Base-by-base conservation (phyloP, 2,113 vertebrate genomes). In the Etia nguti region DNA sequence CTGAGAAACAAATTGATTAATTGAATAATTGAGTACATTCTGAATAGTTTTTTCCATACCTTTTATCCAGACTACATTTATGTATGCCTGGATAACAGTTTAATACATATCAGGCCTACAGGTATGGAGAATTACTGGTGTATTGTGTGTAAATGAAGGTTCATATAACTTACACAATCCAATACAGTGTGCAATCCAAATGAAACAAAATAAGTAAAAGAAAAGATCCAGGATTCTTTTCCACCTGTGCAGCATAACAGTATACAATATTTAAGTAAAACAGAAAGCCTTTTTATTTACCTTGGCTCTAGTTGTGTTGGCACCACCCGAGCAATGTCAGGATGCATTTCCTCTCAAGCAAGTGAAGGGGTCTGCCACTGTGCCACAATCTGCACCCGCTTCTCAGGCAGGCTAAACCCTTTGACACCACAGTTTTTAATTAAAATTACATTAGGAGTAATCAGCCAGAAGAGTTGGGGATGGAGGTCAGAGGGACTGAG, bases 361-460 rank as follows among this genome's bases (percentile, higher is more conserved):
- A 98, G 97, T 97, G 98, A 98, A 98, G 94, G 97, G 97, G 92
- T 90, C 97, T 97, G 97, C 97, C 97, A 98, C 98, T 97, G 98
- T 95, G 98, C 97, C 93, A 93, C 98, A 99, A 99, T 98, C 98
- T 99, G 98, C 97, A 97, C 97, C 97, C 98, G 97, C 97, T 99
- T 99, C 98, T 98, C 97, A 97, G 97, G 96, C 97, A 94, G 97
- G 97, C 98, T 98, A 98, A 99, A 98, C 97, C 98, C 98, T 99
- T 99, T 99, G 98, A 99, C 98, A 99, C 98, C 97, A 97, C 97
- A 96, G 97, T 98, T 99, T 99, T 99, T 99, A 99, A 99, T 99
- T 99, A 99, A 99, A 99, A 99, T 98, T 98, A 99, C 97, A 99
- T 99, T 99, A 99, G 96, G 97, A 97, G 97, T 99, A 99, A 99